Evolutionary conservation across 2,888 invertebrate species (phyloP).

Genomic region (Heliconius cydno): DNA sequence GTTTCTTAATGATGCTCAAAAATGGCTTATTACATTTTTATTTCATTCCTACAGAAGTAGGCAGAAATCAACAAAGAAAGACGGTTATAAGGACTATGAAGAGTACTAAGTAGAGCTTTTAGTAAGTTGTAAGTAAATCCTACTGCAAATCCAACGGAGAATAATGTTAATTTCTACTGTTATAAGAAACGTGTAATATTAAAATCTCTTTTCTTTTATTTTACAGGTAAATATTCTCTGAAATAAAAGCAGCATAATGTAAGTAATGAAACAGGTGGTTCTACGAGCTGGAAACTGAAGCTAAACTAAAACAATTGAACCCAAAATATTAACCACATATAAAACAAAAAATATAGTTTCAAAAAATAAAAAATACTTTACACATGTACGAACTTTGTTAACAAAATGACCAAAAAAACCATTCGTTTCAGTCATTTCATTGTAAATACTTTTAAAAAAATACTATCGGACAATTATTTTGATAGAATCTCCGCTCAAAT

Average conservation of each 20-base stretch:
- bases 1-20: no score
- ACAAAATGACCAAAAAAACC: slow-evolving; percentile 18
- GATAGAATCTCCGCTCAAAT: slow-evolving; percentile 28
- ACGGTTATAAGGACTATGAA: no score
- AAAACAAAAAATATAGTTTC: neutral
- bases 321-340: neutral
- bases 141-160: no score
- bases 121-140: no score
- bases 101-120: no score
- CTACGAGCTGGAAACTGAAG: no score
- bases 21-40: no score
- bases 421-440: slow-evolving; percentile 14
- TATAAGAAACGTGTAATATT: no score
- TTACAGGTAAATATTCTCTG: slow-evolving; percentile 14
- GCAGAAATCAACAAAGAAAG: no score
- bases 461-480: slow-evolving; percentile 22
- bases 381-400: neutral
- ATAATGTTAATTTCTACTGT: no score
- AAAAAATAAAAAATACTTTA: neutral
- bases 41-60: no score
- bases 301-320: neutral
- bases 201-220: neutral
- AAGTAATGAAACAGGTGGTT: neutral
- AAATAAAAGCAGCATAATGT: neutral
- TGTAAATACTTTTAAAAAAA: slow-evolving; percentile 19